A percentile compares a stretch with the other conserved stretches of the same genome.
These are phyloP conservation scores for Cassiopea xamachana DNA, from an alignment of 30 jellyfish, hydroid and myxozoan genomes.

Conservation along the genomic window DNA sequence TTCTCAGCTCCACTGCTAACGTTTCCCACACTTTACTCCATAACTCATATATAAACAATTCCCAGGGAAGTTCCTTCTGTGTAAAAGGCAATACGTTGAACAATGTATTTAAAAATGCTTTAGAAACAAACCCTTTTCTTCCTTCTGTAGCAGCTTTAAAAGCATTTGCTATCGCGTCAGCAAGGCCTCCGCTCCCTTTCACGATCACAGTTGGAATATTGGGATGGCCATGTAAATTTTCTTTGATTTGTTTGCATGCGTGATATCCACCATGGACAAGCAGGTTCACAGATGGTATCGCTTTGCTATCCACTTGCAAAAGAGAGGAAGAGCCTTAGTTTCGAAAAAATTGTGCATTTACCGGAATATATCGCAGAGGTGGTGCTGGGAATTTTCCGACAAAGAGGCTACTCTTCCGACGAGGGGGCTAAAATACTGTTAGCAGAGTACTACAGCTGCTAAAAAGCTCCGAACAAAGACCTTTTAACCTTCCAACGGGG, in stretches of 20 bases:
- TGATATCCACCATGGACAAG: conserved; percentile 35
- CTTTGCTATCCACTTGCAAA: conserved; percentile 5
- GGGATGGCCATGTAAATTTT: conserved; percentile 25
- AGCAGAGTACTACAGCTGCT: too few relatives aligned
- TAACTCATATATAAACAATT: neutral
- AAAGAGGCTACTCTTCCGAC: too few relatives aligned
- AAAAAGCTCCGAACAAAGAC: too few relatives aligned
- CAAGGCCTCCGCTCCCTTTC: conserved; percentile 47
- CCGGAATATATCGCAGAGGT: neutral
- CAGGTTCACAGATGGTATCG: conserved; percentile 19
- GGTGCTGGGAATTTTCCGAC: neutral
- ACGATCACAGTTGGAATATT: conserved; percentile 35
- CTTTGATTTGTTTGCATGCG: conserved; percentile 37
- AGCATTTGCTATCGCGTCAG: conserved; percentile 7
- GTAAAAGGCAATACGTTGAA: neutral
- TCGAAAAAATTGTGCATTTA: neutral
- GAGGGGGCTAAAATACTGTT: too few relatives aligned
- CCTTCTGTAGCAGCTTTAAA: conserved; percentile 3
- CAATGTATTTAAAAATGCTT: neutral
- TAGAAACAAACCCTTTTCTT: conserved; percentile 15
- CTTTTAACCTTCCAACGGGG: too few relatives aligned
- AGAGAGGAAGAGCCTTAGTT: neutral
- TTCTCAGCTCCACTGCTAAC: too few relatives aligned
- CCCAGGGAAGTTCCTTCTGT: neutral
- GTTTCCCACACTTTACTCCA: too few relatives aligned